phyloP scores from a whole-genome alignment of 2,888 invertebrate genomes.

The Heliothis peltigera region DNA sequence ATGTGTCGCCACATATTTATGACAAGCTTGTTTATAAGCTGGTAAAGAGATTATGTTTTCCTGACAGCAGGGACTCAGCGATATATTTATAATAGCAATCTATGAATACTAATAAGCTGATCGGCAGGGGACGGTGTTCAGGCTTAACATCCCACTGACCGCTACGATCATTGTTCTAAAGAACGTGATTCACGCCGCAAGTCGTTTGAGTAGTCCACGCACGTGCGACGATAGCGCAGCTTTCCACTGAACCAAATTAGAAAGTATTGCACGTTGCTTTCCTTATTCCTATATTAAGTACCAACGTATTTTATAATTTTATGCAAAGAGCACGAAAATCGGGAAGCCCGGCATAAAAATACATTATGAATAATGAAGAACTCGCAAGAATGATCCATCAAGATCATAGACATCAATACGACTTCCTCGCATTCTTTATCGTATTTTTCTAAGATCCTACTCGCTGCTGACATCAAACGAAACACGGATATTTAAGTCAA shows the following conservation, averaged over 20 bases:
- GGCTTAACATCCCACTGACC: constrained; percentile 30
- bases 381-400: too few species aligned
- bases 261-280: constrained; percentile 52
- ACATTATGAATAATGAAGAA: too few species aligned
- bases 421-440: constrained; percentile 1
- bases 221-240: constrained; percentile 64
- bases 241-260: constrained; percentile 66
- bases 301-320: constrained; percentile 25
- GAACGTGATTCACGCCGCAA: constrained; percentile 45
- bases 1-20: constrained; percentile 70
- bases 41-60: constrained; percentile 73
- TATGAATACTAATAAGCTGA: constrained; percentile 75
- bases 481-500: constrained; percentile 43
- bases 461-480: constrained; percentile 34
- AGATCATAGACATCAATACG: constrained; percentile 9
- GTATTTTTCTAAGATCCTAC: constrained; percentile 40
- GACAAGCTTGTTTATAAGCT: constrained; percentile 77
- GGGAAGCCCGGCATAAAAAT: too few species aligned
- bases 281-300: constrained; percentile 27
- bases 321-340: not conserved
- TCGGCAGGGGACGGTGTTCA: constrained; percentile 38
- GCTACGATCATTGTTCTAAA: constrained; percentile 38
- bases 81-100: constrained; percentile 75
- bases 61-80: constrained; percentile 75
- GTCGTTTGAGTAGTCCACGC: constrained; percentile 62